phyloP scores from a whole-genome alignment of 35 echinoderm and acorn worm species.

The Lytechinus pictus region DNA sequence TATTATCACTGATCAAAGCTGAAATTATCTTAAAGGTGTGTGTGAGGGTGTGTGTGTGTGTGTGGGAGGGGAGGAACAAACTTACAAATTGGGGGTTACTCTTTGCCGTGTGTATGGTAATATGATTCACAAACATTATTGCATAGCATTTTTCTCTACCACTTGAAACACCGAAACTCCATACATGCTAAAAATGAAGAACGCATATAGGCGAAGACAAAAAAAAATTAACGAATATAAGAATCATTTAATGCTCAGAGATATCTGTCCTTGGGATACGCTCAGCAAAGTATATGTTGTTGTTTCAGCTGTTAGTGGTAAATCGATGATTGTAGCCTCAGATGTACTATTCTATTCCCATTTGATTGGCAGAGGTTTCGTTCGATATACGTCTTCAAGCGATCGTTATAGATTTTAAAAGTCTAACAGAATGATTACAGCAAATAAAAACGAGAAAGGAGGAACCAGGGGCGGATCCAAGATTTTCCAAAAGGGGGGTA shows the following conservation, averaged over 20 bases:
- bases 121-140: too few relatives aligned
- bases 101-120: too few relatives aligned
- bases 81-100: too few relatives aligned
- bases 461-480: not conserved
- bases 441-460: not conserved
- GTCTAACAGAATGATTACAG: not conserved
- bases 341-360: not conserved
- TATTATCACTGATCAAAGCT: too few relatives aligned
- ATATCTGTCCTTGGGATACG: not conserved
- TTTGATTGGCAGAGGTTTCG: not conserved
- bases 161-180: too few relatives aligned
- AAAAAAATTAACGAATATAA: not conserved
- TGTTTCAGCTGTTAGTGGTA: not conserved
- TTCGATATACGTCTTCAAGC: not conserved
- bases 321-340: not conserved
- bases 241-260: not conserved
- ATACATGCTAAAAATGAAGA: too few relatives aligned
- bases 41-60: too few relatives aligned
- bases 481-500: too few relatives aligned
- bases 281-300: not conserved
- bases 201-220: too few relatives aligned
- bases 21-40: too few relatives aligned
- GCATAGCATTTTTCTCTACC: too few relatives aligned
- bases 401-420: not conserved
- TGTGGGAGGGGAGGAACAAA: too few relatives aligned